Conservation (phyloP, 2,797 vertebrate genomes). For the Otolemur crassicaudatus region DNA sequence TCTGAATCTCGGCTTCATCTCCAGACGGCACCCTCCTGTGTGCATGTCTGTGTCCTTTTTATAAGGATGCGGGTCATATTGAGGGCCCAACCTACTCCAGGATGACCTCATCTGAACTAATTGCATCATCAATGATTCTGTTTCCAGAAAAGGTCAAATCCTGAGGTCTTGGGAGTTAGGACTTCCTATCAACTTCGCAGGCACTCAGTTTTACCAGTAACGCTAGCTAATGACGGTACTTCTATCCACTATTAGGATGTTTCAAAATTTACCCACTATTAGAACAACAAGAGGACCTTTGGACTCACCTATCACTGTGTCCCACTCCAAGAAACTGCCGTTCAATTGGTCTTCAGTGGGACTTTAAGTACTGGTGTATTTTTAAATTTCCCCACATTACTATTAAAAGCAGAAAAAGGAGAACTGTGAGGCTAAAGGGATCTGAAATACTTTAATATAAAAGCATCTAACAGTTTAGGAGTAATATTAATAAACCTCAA, state of each 20-base stretch:
- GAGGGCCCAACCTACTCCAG: rapidly evolving
- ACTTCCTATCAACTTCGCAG: background rate
- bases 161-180: background rate
- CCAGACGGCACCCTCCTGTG: rapidly evolving
- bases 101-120: background rate
- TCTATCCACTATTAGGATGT: background rate
- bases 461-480: background rate
- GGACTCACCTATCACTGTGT: background rate
- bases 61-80: background rate
- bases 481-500: background rate
- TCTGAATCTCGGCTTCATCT: background rate
- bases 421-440: background rate
- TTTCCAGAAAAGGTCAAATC: background rate
- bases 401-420: conserved; percentile 14
- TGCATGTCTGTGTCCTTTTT: background rate
- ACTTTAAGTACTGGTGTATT: background rate
- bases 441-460: background rate
- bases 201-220: background rate
- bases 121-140: background rate
- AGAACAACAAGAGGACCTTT: background rate
- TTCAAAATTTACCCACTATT: background rate
- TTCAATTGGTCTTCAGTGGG: background rate
- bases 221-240: background rate
- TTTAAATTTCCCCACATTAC: background rate
- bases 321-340: background rate